phyloP scores from a whole-genome alignment of 2,888 invertebrate genomes.

The Drosophila bunnanda region DNA sequence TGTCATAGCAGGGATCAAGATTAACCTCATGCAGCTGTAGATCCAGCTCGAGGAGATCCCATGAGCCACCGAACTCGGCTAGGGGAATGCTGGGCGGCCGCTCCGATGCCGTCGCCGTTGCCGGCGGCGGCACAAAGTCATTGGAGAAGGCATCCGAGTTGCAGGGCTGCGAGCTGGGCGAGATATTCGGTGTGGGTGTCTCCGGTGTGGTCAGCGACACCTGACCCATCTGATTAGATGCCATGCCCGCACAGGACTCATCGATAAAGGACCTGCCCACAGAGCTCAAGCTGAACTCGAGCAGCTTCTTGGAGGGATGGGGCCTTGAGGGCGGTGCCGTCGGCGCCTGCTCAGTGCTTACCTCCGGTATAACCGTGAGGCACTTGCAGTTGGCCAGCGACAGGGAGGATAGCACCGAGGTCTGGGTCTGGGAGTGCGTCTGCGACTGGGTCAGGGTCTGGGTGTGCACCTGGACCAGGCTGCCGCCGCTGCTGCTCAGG shows the following conservation, averaged over 20 bases:
- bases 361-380: constrained; percentile 84
- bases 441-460: constrained; percentile 66
- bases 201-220: constrained; percentile 87
- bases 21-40: constrained; percentile 87
- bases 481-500: constrained; percentile 81
- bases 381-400: constrained; percentile 81
- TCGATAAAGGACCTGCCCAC: constrained; percentile 85
- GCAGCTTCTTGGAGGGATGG: constrained; percentile 64
- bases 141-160: constrained; percentile 87
- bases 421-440: constrained; percentile 35
- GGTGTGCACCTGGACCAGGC: constrained; percentile 61
- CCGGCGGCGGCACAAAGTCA: constrained; percentile 85
- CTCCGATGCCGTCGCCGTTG: background rate
- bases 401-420: constrained; percentile 58
- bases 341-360: constrained; percentile 59
- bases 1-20: constrained; percentile 87
- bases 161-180: constrained; percentile 85
- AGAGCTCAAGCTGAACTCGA: constrained; percentile 84
- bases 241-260: constrained; percentile 67
- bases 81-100: constrained; percentile 71
- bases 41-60: constrained; percentile 88
- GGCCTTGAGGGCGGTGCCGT: background rate
- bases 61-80: constrained; percentile 86
- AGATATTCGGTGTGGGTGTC: constrained; percentile 88
- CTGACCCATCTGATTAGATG: constrained; percentile 40